Conservation (phyloP, 2,113 vertebrate genomes). For the Carettochelys insculpta region DNA sequence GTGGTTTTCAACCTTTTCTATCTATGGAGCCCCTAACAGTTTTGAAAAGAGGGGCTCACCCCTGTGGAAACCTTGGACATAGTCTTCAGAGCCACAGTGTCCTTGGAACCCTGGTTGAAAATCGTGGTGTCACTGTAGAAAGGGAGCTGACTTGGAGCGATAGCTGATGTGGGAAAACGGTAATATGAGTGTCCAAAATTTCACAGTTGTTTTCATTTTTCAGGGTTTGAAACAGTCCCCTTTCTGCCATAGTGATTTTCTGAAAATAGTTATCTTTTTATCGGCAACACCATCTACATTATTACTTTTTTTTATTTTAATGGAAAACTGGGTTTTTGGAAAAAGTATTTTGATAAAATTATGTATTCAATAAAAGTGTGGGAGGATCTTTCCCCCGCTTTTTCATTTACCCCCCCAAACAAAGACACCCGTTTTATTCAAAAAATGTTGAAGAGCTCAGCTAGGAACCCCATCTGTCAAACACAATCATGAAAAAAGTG, state of each 20-base stretch:
- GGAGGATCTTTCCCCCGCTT: neutral
- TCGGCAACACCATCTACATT: neutral
- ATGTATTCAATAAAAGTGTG: neutral
- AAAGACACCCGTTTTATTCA: neutral
- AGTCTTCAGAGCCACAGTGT: no score
- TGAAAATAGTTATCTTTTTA: neutral
- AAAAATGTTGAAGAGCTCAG: neutral
- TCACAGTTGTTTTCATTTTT: neutral
- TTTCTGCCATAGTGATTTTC: neutral
- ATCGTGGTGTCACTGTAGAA: neutral
- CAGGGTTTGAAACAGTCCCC: neutral
- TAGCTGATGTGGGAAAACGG: neutral
- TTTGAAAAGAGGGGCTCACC: no score
- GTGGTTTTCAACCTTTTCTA: no score
- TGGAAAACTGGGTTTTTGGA: neutral
- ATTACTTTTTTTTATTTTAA: neutral
- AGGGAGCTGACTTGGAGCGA: neutral
- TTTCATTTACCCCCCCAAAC: neutral
- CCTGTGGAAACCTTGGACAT: no score
- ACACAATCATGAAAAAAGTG: no score
- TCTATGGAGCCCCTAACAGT: no score
- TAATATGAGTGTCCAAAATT: neutral
- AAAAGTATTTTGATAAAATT: neutral
- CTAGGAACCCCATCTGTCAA: neutral
- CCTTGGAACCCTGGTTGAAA: no score